These are phyloP conservation scores for Chelonoidis abingdonii DNA, from an alignment of 2,113 vertebrate species.

Conservation along the genomic window DNA sequence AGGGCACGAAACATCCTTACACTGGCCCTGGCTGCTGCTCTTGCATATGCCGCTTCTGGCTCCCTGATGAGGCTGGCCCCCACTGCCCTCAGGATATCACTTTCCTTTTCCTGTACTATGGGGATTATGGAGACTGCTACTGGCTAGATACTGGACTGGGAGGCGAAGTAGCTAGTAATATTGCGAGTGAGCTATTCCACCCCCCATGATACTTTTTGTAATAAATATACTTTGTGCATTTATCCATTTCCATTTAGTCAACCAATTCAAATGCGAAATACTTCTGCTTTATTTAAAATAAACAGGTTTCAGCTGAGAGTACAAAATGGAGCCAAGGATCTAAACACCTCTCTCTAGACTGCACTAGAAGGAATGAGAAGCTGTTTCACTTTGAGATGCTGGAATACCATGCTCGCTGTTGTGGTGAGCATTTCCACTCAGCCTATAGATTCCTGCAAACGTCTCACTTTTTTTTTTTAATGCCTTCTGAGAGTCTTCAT, in stretches of 20 bases:
- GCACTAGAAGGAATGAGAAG: not conserved
- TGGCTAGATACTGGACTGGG: not conserved
- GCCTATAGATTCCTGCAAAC: not conserved
- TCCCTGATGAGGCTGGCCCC: no score
- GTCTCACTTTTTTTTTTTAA: accelerated
- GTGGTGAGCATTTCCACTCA: no score
- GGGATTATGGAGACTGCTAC: not conserved
- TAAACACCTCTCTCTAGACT: no score
- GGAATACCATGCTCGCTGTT: no score
- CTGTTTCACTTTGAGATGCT: not conserved
- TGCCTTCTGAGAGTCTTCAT: no score
- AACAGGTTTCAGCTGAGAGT: not conserved
- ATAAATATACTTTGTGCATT: not conserved
- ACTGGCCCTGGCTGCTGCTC: no score
- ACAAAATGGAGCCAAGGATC: not conserved
- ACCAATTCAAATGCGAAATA: no score
- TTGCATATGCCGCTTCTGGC: no score
- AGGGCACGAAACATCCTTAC: no score
- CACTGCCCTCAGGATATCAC: no score
- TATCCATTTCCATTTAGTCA: not conserved
- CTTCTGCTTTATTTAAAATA: no score
- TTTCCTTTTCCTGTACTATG: not conserved
- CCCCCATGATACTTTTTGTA: not conserved
- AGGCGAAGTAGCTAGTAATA: not conserved
- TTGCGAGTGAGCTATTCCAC: not conserved